A percentile compares a stretch with the other conserved stretches of the same genome.
These are phyloP conservation scores for Drosophila pegasa DNA, from an alignment of 2,888 invertebrate species.

Conservation along the genomic window DNA sequence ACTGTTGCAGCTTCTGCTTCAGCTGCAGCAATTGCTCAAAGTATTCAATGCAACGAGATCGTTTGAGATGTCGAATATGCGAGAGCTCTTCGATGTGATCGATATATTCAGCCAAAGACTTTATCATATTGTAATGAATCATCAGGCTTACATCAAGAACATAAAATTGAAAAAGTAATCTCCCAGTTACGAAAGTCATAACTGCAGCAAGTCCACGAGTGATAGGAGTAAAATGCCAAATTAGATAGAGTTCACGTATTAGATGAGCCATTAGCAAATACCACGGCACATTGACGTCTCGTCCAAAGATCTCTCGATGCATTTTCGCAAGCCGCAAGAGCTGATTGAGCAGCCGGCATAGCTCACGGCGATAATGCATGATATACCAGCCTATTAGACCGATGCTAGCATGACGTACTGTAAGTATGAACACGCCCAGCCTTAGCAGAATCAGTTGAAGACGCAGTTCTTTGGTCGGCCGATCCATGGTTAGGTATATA, in stretches of 20 bases:
- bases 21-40: conserved; percentile 3
- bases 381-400: not conserved
- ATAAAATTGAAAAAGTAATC: conserved; percentile 2
- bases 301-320: conserved; percentile 8
- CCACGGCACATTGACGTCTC: conserved; percentile 5
- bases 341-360: not conserved
- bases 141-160: conserved; percentile 8
- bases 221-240: not conserved
- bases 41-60: conserved; percentile 8
- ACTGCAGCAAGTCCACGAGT: rapidly evolving
- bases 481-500: rapidly evolving
- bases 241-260: not conserved
- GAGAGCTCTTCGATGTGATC: no score
- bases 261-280: not conserved
- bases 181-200: not conserved
- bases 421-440: rapidly evolving
- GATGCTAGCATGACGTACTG: not conserved
- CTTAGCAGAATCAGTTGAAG: not conserved
- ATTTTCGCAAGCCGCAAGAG: not conserved
- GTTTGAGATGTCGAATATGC: no score
- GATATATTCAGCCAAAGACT: not conserved
- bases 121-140: not conserved
- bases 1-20: conserved; percentile 1
- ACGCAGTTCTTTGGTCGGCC: not conserved
- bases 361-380: not conserved